These are phyloP conservation scores for Danio albolineatus DNA, from an alignment of 2,797 vertebrate genomes.

Conservation along the genomic window DNA sequence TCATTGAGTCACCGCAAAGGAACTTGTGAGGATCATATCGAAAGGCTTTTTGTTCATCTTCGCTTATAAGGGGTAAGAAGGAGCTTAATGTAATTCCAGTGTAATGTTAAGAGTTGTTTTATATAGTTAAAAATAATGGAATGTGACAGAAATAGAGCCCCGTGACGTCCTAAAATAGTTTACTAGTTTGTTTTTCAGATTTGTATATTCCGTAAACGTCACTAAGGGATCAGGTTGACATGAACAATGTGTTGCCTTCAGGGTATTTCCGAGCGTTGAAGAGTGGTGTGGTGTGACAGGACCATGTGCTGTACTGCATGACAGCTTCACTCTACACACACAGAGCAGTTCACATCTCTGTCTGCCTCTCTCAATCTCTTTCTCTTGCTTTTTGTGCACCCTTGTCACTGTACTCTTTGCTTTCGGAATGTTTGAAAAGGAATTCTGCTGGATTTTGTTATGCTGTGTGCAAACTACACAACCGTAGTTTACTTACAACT, in stretches of 20 bases:
- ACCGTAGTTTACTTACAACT: too few species aligned
- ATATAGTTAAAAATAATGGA: not conserved
- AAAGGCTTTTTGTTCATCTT: conserved; percentile 15
- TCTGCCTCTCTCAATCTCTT: conserved; percentile 11
- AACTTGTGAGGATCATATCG: conserved; percentile 1
- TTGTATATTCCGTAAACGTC: conserved; percentile 37
- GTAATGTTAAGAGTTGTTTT: not conserved
- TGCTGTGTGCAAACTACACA: not conserved
- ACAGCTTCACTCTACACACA: conserved; percentile 41
- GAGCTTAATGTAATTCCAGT: not conserved
- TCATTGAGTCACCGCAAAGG: conserved; percentile 35
- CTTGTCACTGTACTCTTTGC: not conserved
- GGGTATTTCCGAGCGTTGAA: conserved; percentile 48
- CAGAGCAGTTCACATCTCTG: conserved; percentile 21
- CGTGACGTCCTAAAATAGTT: conserved; percentile 16
- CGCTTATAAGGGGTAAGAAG: conserved; percentile 32
- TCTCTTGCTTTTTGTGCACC: not conserved
- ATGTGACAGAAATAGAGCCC: not conserved
- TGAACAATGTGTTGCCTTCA: conserved; percentile 44
- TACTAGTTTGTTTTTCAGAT: conserved; percentile 28
- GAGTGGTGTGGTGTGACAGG: conserved; percentile 47
- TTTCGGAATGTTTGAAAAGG: not conserved
- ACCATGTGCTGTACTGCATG: conserved; percentile 49
- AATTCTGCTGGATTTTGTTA: not conserved
- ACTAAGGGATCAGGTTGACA: conserved; percentile 43